phyloP scores from a whole-genome alignment of 2,797 vertebrate genomes.

The Thripadectes ignobilis region DNA sequence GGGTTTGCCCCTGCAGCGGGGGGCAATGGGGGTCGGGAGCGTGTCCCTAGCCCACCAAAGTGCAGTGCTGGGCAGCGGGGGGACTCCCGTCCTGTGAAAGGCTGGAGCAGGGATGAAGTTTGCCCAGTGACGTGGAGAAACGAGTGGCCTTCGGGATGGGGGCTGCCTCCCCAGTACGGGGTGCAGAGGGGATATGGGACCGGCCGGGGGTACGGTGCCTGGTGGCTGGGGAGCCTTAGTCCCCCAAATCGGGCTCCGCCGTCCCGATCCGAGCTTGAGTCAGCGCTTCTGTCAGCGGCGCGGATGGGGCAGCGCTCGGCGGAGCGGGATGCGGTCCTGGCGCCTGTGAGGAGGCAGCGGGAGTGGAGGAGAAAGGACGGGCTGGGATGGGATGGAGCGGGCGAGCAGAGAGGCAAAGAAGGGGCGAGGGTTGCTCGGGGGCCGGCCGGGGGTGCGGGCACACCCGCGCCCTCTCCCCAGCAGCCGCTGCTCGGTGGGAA shows the following conservation, averaged over 20 bases:
- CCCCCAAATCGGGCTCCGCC: neutral
- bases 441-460: neutral
- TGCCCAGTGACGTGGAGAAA: neutral
- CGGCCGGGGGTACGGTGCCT: neutral
- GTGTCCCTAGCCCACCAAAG: neutral
- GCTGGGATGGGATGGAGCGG: neutral
- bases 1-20: neutral
- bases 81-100: neutral
- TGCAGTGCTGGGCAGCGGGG: neutral
- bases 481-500: neutral
- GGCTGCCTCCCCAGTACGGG: too few relatives aligned
- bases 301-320: slow-evolving; percentile 84
- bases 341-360: slow-evolving; percentile 78
- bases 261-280: slow-evolving; percentile 83
- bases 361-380: slow-evolving; percentile 2
- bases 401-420: neutral
- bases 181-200: neutral
- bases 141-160: neutral
- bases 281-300: slow-evolving; percentile 88
- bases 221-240: neutral
- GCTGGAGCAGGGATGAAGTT: neutral
- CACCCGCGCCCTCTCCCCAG: neutral
- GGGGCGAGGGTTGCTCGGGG: neutral
- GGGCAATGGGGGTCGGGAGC: neutral
- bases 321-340: slow-evolving; percentile 74